These are phyloP conservation scores for Diorhabda elongata DNA, from an alignment of 1,140 invertebrate species.

Conservation along the genomic window DNA sequence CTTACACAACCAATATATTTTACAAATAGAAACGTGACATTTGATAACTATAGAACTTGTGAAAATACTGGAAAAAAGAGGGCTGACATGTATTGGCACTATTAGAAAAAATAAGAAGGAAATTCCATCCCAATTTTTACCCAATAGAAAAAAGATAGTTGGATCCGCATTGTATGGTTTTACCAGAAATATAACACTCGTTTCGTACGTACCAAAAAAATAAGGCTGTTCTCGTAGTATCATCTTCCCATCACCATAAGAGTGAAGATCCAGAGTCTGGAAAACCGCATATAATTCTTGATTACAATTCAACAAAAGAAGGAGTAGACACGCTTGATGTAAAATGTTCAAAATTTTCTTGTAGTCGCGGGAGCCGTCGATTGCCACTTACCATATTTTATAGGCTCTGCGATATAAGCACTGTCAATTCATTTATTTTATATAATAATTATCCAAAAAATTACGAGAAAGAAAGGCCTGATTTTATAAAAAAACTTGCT, in stretches of 20 bases:
- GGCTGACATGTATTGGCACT: constrained; percentile 40
- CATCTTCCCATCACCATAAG: constrained; percentile 34
- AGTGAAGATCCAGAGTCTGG: constrained; percentile 27
- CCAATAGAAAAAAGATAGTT: constrained; percentile 19
- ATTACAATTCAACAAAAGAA: constrained; percentile 46
- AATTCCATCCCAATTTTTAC: constrained; percentile 35
- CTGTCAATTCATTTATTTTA: constrained; percentile 15
- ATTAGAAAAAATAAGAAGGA: constrained; percentile 42
- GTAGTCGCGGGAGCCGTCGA: constrained; percentile 43
- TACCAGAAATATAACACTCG: constrained; percentile 18
- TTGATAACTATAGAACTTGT: constrained; percentile 43
- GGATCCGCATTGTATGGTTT: too few relatives aligned
- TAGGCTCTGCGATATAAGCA: constrained; percentile 14
- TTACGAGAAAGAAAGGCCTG: background rate
- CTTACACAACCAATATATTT: constrained; percentile 35
- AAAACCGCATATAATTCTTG: constrained; percentile 43
- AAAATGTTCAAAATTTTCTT: constrained; percentile 41
- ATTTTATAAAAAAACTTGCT: constrained; percentile 4
- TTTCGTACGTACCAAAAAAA: constrained; percentile 30
- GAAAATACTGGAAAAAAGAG: constrained; percentile 20
- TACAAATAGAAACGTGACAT: constrained; percentile 42
- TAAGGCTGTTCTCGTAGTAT: constrained; percentile 37
- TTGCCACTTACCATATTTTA: constrained; percentile 24
- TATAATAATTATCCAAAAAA: constrained; percentile 4
- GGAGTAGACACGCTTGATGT: constrained; percentile 47